Evolutionary conservation across 2,113 vertebrate genomes (phyloP), one percentile per base, ranked within the genome.

Genomic region (Varanus komodoensis): DNA sequence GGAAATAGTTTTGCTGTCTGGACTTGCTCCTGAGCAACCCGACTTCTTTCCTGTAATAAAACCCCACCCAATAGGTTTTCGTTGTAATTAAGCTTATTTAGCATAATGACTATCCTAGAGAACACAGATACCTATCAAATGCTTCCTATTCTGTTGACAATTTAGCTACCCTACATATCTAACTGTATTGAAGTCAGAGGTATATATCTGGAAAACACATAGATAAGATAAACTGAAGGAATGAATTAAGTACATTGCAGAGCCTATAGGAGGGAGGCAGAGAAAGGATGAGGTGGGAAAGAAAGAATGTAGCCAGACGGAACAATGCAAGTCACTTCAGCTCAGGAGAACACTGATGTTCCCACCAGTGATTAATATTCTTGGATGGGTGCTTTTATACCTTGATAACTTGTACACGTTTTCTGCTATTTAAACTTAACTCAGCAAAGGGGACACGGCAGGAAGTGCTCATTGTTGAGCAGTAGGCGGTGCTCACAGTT

Each of bases 311-410:
- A 91, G 90, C 88, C 92, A 90, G 92, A 94, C 94, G 92, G 93
- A 95, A 94, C 93, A 93, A 95, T 91, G 88, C 84, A 94, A 95
- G 95, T 95, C 96, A 93, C 92, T 95, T 90, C 93, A 95, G 91
- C 95, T 96, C 94, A 94, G 93, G 94, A 86, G 94, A 92, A 93
- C 2, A 71, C 89, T 93, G 94, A 92, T 93, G 90, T 94, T 93
- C 94, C 77, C 91, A 87, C 87, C 93, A 91, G 90, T 88, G 92
- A 94, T 93, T 96, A 94, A 94, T 94, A 95, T 94, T 96, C 93
- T 93, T 92, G 93, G 96, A 89, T 93, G 92, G 90, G 90, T 92
- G 94, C 91, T 95, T 96, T 95, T 94, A 94, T 94, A 96, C 94
- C 95, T 95, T 92, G 83, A 90, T 94, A 94, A 94, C 91, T 94